Evolutionary conservation across 2,888 invertebrate genomes (phyloP).

Genomic region (Mesochorus sp.): DNA sequence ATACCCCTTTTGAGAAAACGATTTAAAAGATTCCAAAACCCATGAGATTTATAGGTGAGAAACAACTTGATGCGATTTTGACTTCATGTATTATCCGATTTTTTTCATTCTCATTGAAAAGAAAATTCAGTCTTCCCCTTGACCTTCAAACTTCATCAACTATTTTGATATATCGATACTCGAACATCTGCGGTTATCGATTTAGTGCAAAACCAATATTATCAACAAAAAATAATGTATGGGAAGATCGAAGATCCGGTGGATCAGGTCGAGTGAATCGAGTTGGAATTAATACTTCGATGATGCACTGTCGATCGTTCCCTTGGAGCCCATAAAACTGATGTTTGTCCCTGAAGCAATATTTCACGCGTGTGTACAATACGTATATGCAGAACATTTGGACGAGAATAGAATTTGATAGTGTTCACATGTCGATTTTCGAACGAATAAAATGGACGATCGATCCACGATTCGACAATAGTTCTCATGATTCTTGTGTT

Average conservation of each 20-base stretch:
- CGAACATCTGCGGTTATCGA: no score
- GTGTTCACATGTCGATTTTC: constrained; percentile 4
- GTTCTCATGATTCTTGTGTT: constrained; percentile 19
- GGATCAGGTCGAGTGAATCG: constrained; percentile 33
- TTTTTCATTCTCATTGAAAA: no score
- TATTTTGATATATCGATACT: no score
- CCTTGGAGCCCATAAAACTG: constrained; percentile 6
- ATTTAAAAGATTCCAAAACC: no score
- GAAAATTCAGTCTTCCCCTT: no score
- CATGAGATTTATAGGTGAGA: no score
- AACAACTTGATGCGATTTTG: no score
- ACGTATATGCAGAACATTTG: not conserved
- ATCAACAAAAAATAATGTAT: not conserved
- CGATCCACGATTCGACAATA: constrained; percentile 44
- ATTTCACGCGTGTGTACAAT: not conserved
- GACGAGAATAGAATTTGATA: not conserved
- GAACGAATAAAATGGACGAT: constrained; percentile 1
- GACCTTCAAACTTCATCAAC: no score
- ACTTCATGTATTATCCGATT: no score
- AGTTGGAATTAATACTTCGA: constrained; percentile 38
- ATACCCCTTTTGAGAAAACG: no score
- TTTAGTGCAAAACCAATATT: no score
- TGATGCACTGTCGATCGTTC: constrained; percentile 34
- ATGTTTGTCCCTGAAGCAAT: constrained; percentile 7
- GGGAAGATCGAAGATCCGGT: constrained; percentile 1